phyloP scores from a whole-genome alignment of 2,888 invertebrate species.

The Ennomos erosarius region DNA sequence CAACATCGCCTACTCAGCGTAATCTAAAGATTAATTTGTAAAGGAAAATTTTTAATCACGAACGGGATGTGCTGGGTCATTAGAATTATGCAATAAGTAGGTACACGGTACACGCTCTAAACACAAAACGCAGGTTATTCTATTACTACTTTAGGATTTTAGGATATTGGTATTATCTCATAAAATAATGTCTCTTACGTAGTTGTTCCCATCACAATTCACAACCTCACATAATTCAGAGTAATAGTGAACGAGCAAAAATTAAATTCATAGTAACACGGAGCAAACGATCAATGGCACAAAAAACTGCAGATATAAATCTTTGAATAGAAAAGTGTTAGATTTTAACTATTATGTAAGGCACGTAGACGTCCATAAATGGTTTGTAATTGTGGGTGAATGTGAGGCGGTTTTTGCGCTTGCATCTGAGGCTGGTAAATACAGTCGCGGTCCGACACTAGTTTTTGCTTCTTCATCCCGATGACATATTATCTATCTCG shows the following conservation, averaged over 20 bases:
- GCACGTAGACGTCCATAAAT: conserved; percentile 76
- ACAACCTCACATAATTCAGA: conserved; percentile 11
- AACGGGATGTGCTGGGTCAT: too few relatives aligned
- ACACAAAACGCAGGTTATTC: too few relatives aligned
- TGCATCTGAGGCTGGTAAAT: conserved; percentile 54
- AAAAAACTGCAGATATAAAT: conserved; percentile 42
- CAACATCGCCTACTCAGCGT: too few relatives aligned
- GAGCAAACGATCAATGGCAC: conserved; percentile 32
- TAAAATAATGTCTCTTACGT: not conserved
- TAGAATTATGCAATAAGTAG: too few relatives aligned
- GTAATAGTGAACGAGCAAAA: conserved; percentile 8
- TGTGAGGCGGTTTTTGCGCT: conserved; percentile 68
- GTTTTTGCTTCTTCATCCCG: conserved; percentile 73
- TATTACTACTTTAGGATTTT: too few relatives aligned
- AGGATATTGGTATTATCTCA: too few relatives aligned
- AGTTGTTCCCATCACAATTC: conserved; percentile 2
- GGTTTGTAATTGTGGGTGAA: conserved; percentile 79
- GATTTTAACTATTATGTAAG: conserved; percentile 72
- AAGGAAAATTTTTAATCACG: too few relatives aligned
- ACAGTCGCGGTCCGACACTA: conserved; percentile 73
- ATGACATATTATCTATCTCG: conserved; percentile 66
- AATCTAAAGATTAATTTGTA: too few relatives aligned
- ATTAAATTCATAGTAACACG: conserved; percentile 24
- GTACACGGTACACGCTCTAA: too few relatives aligned
- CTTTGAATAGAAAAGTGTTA: conserved; percentile 62